A percentile compares a stretch with the other conserved stretches of the same genome.
Evolutionary conservation across 2,113 vertebrate species (phyloP).

Genomic region (Symphodus melops): DNA sequence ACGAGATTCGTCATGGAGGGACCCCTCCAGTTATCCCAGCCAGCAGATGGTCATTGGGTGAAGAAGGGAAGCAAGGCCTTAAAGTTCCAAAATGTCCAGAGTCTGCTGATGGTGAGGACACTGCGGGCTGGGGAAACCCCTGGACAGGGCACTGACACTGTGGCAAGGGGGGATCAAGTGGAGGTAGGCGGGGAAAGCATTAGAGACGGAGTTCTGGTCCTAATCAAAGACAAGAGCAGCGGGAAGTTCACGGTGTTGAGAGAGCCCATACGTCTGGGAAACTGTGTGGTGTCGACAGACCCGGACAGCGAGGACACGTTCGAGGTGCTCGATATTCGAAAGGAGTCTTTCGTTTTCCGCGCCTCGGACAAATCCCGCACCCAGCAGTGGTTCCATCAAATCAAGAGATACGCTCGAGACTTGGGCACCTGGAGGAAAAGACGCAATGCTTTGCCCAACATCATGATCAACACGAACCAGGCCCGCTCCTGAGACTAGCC

Average conservation of each 20-base stretch:
- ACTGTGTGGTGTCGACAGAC: conserved; percentile 90
- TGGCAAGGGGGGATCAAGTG: conserved; percentile 46
- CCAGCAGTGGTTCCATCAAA: conserved; percentile 92
- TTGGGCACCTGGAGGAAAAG: conserved; percentile 91
- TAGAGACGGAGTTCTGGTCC: conserved; percentile 88
- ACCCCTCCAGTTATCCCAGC: conserved; percentile 89
- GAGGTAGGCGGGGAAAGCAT: conserved; percentile 74
- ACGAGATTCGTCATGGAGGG: conserved; percentile 93
- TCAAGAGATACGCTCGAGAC: conserved; percentile 87
- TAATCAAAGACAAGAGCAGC: conserved; percentile 93
- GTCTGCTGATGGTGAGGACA: conserved; percentile 89
- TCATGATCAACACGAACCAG: conserved; percentile 93
- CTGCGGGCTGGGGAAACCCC: conserved; percentile 70
- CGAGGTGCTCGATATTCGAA: conserved; percentile 91
- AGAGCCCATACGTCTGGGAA: conserved; percentile 89
- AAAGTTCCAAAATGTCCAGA: conserved; percentile 94
- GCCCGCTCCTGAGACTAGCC: conserved; percentile 85
- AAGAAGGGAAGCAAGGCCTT: conserved; percentile 91
- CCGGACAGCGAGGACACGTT: conserved; percentile 91
- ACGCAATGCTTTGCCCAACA: conserved; percentile 92
- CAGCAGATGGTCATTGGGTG: conserved; percentile 90
- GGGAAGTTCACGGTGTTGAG: conserved; percentile 91
- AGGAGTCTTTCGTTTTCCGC: conserved; percentile 90
- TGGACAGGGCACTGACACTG: conserved; percentile 36
- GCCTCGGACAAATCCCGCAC: conserved; percentile 89